Evolutionary conservation across 2,888 invertebrate genomes (phyloP), one percentile per base, ranked within the genome.

Genomic region (Pyrgus malvae): DNA sequence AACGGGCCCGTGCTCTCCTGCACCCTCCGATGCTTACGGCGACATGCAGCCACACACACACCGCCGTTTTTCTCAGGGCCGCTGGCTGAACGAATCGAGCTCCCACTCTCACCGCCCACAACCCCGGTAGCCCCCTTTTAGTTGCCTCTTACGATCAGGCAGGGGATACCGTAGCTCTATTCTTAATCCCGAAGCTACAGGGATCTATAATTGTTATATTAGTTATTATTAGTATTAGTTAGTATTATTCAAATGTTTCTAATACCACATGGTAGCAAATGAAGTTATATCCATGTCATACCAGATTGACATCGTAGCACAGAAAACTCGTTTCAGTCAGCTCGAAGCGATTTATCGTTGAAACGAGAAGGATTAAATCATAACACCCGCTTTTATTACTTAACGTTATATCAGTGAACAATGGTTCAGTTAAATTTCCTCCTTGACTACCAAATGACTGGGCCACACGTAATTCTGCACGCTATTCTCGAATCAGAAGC

Each of bases 391-490:
- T 45, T 44, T 45, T 45, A 45, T 45, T 53, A 45, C 45, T 37
- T 45, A 31, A 53, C 45, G 37, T 45, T 38, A 21, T 53, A 53
- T 53, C 50, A 50, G 23, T 45, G 38, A 45, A 45, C 53, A 53
- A 53, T 53, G 21, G 44, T 29, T 38, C 45, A 21, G 44, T 50
- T 53, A 76, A 76, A 77, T 74, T 70, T 68, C 62, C 73, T 80
- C 75, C 79, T 80, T 81, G 80, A 82, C 74, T 80, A 77, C 74
- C 79, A 80, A 83, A 84, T 80, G 65, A 66, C 65, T 61, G 62
- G 75, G 68, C 73, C 73, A 72, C 76, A 76, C 75, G 72, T 76
- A 74, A 66, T 69, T 68, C 66, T 67, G 72, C 71, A 76, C 68
- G 73, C 69, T 75, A 74, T 69, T 72, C 69, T 65, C 61, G 74